A percentile compares a stretch with the other conserved stretches of the same genome.
Evolutionary conservation across 2,797 vertebrate species (phyloP).

Genomic region (Amblyraja radiata): DNA sequence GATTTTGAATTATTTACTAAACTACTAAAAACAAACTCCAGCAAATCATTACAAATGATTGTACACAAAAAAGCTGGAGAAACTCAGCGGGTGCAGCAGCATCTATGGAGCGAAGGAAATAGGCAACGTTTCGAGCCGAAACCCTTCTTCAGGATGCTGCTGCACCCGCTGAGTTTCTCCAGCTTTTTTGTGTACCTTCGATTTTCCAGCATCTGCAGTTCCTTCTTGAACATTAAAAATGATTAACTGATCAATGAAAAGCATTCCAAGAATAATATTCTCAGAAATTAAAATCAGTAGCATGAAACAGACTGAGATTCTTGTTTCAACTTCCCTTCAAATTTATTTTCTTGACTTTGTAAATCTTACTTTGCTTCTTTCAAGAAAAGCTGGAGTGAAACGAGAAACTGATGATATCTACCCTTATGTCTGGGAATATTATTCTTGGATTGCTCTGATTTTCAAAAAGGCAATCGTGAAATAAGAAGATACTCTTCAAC

Average conservation of each 20-base stretch:
- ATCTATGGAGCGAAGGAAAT: too few relatives aligned
- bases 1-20: conserved; percentile 9
- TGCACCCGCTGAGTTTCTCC: too few relatives aligned
- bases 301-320: neutral
- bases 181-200: too few relatives aligned
- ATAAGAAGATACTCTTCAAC: conserved; percentile 16
- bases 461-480: conserved; percentile 31
- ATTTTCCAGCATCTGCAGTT: too few relatives aligned
- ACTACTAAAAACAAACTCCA: neutral
- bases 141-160: too few relatives aligned
- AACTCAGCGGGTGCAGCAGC: too few relatives aligned
- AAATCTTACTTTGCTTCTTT: conserved; percentile 34
- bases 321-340: conserved; percentile 17
- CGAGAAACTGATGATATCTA: neutral
- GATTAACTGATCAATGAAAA: neutral
- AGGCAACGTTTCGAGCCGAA: too few relatives aligned
- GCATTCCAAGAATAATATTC: conserved; percentile 34
- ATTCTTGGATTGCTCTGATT: conserved; percentile 24
- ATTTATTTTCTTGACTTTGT: conserved; percentile 21
- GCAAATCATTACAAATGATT: conserved; percentile 13
- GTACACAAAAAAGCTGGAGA: too few relatives aligned
- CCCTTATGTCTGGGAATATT: conserved; percentile 31
- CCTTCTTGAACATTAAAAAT: neutral
- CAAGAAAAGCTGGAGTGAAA: conserved; percentile 28
- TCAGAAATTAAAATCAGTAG: conserved; percentile 27